These are phyloP conservation scores for Azemiops feae DNA, from an alignment of 2,113 vertebrate genomes.

Conservation along the genomic window DNA sequence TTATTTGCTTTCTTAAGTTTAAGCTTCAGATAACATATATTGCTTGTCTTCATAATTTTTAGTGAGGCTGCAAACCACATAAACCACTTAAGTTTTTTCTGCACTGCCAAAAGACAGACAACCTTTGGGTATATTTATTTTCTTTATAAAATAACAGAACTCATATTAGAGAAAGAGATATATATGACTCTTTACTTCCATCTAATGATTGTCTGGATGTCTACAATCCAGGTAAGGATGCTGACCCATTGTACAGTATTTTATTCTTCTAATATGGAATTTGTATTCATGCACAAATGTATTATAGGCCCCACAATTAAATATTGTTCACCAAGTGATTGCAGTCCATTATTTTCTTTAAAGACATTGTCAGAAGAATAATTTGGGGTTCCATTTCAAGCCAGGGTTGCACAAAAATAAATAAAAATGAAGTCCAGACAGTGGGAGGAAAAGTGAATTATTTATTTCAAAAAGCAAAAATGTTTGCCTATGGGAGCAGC, in stretches of 20 bases:
- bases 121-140: constrained; percentile 16
- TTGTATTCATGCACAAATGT: not conserved
- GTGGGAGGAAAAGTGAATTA: not conserved
- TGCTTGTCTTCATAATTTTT: constrained; percentile 13
- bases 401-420: not conserved
- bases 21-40: constrained; percentile 21
- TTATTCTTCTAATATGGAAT: not conserved
- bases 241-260: not conserved
- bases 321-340: not conserved
- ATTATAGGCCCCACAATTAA: not conserved
- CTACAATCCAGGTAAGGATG: not conserved
- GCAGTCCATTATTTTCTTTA: not conserved
- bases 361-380: not conserved
- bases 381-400: not conserved
- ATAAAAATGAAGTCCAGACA: not conserved
- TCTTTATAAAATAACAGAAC: not conserved
- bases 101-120: not conserved
- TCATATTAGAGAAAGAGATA: not conserved
- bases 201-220: not conserved
- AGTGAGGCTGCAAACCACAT: constrained; percentile 14
- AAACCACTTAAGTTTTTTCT: not conserved
- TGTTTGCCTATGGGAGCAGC: not conserved
- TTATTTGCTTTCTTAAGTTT: constrained; percentile 35
- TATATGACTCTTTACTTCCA: not conserved
- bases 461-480: not conserved